phyloP scores from a whole-genome alignment of 1,140 invertebrate genomes.

The Papilio polyxenes region DNA sequence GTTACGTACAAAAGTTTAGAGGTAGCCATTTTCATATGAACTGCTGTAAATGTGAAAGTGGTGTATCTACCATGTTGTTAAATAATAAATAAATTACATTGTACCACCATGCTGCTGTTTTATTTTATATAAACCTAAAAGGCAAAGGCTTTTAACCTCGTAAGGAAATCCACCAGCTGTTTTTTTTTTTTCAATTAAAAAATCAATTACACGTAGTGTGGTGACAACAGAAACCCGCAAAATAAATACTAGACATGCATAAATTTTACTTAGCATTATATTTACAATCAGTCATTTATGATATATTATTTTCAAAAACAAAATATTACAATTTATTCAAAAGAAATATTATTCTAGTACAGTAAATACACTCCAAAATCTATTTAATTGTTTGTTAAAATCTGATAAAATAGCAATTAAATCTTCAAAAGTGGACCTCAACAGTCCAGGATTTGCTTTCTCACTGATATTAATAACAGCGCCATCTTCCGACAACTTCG shows the following conservation, averaged over 20 bases:
- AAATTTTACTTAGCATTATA: neutral
- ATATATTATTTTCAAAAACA: constrained; percentile 24
- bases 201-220: no score
- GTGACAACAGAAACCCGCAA: neutral
- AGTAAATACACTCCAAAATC: constrained; percentile 59
- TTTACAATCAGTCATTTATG: constrained; percentile 12
- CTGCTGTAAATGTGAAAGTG: constrained; percentile 75
- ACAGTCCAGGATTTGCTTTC: constrained; percentile 54
- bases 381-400: constrained; percentile 67
- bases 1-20: constrained; percentile 80
- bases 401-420: constrained; percentile 57
- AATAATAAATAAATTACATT: constrained; percentile 82
- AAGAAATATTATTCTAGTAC: constrained; percentile 55
- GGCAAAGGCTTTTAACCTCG: neutral
- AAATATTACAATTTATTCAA: neutral
- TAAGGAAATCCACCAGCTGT: neutral
- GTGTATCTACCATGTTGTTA: constrained; percentile 81
- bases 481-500: constrained; percentile 57
- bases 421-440: constrained; percentile 64
- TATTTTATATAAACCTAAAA: constrained; percentile 46
- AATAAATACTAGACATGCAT: neutral
- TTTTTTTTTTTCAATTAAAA: no score
- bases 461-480: constrained; percentile 56
- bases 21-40: constrained; percentile 78
- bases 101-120: constrained; percentile 75